phyloP scores from a whole-genome alignment of 2,797 vertebrate species.

The Leucoraja ocellata region DNA sequence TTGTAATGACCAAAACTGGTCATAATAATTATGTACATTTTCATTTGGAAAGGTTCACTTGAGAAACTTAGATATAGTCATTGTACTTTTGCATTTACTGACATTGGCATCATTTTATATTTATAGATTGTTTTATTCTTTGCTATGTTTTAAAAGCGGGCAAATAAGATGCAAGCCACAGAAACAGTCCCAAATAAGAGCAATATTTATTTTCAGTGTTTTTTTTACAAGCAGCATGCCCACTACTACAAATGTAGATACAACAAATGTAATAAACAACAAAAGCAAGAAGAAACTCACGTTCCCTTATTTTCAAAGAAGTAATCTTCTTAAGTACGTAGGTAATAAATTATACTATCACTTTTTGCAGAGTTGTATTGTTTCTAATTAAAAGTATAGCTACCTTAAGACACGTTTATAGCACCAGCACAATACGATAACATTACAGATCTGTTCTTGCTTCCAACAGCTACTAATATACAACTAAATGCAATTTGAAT shows the following conservation, averaged over 20 bases:
- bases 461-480: not conserved
- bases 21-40: not conserved
- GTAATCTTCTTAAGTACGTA: not conserved
- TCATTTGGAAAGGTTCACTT: not conserved
- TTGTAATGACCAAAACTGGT: not conserved
- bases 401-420: not conserved
- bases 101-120: not conserved
- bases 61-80: not conserved
- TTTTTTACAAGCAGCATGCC: not conserved
- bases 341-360: not conserved
- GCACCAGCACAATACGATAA: not conserved
- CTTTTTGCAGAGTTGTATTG: constrained; percentile 4
- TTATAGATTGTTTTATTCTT: not conserved
- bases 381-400: constrained; percentile 10
- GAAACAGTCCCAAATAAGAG: constrained; percentile 3
- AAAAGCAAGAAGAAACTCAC: not conserved
- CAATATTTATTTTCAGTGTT: not conserved
- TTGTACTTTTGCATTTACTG: not conserved
- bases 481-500: constrained; percentile 2
- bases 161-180: not conserved
- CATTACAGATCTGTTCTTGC: constrained; percentile 8
- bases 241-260: not conserved
- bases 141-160: not conserved
- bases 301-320: not conserved
- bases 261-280: not conserved